Evolutionary conservation across 1,140 invertebrate genomes (phyloP).

Genomic region (Maniola jurtina): DNA sequence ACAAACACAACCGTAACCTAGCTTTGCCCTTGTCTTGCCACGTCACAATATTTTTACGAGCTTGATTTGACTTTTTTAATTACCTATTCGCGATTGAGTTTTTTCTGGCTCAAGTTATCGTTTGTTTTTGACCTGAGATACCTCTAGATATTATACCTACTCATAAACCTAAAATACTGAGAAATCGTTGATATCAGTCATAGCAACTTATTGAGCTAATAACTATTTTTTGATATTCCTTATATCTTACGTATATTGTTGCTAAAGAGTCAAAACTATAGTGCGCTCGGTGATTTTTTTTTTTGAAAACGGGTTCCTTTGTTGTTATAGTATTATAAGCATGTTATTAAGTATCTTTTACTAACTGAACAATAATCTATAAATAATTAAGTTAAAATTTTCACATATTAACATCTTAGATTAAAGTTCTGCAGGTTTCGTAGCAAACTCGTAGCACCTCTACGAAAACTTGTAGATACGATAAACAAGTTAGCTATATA

Average conservation of each 20-base stretch:
- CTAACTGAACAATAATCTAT: too few species aligned
- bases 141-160: slow-evolving; percentile 6
- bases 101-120: slow-evolving; percentile 1
- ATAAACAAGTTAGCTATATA: background rate
- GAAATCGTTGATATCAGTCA: background rate
- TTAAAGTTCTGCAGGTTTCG: slow-evolving; percentile 30
- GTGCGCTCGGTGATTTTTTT: too few species aligned
- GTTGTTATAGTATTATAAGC: too few species aligned
- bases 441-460: slow-evolving; percentile 62
- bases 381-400: background rate
- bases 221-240: too few species aligned
- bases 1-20: too few species aligned
- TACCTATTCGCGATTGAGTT: slow-evolving; percentile 6
- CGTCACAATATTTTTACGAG: background rate
- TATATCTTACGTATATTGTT: too few species aligned
- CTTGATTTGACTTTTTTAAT: too few species aligned
- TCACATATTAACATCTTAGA: background rate
- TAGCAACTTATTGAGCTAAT: background rate
- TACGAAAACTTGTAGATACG: slow-evolving; percentile 58
- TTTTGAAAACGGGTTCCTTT: too few species aligned
- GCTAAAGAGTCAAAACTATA: too few species aligned
- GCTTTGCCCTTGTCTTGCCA: too few species aligned
- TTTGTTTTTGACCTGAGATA: slow-evolving; percentile 1
- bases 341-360: too few species aligned
- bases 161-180: background rate